A percentile compares a stretch with the other conserved stretches of the same genome.
These are phyloP conservation scores for Tragelaphus imberbis DNA, from an alignment of 2,113 vertebrate species.

Conservation along the genomic window DNA sequence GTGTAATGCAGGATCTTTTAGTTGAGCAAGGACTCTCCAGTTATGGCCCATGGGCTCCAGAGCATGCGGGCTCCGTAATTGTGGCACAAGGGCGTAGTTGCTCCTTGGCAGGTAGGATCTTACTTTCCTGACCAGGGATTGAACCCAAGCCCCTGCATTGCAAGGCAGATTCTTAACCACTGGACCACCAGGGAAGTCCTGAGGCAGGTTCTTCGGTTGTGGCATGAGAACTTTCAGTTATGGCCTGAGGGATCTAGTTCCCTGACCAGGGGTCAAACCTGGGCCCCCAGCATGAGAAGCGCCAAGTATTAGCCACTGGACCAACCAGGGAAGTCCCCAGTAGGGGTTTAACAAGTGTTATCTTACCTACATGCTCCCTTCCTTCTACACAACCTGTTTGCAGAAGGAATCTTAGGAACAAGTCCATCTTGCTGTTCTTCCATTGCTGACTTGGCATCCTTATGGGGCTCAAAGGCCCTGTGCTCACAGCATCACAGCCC, in stretches of 20 bases:
- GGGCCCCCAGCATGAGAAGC: neutral
- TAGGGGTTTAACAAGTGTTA: neutral
- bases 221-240: neutral
- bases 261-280: neutral
- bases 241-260: neutral
- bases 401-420: neutral
- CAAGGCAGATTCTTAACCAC: neutral
- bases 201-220: neutral
- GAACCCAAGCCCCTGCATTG: neutral
- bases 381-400: neutral
- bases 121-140: neutral
- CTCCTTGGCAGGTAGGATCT: neutral
- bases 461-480: neutral
- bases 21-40: neutral
- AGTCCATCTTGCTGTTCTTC: neutral
- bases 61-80: neutral
- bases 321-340: neutral
- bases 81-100: neutral
- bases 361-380: neutral
- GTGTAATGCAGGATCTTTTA: neutral
- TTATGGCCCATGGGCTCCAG: neutral
- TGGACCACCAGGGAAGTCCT: neutral
- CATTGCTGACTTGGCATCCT: neutral
- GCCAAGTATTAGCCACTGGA: neutral
- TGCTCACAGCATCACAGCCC: neutral